Conservation (phyloP, 2,888 invertebrate species). For the Chydorus sphaericus region DNA sequence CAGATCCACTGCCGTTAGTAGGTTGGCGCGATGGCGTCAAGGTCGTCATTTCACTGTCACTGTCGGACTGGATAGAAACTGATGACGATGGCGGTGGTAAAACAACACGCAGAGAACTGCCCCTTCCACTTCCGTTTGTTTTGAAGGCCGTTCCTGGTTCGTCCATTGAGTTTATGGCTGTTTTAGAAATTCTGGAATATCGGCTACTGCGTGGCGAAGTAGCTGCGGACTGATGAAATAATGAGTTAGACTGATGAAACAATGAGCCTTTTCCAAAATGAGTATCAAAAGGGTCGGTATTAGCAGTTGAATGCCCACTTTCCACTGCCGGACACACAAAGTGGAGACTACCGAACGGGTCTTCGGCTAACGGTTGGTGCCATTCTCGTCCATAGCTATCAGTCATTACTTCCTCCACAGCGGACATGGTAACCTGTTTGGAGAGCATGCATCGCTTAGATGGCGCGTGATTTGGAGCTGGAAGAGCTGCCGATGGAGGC, state of each 20-base stretch:
- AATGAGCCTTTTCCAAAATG: slow-evolving; percentile 21
- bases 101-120: slow-evolving; percentile 52
- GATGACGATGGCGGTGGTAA: no score
- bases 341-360: slow-evolving; percentile 18
- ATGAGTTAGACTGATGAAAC: slow-evolving; percentile 16
- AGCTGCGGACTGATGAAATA: neutral
- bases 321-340: slow-evolving; percentile 15
- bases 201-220: neutral
- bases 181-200: neutral
- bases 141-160: slow-evolving; percentile 21
- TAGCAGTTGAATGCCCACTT: no score
- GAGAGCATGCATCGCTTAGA: no score
- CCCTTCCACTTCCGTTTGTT: slow-evolving; percentile 22
- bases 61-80: slow-evolving; percentile 1
- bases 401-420: slow-evolving; percentile 12
- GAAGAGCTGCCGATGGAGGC: slow-evolving; percentile 17
- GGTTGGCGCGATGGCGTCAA: no score
- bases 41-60: slow-evolving; percentile 2
- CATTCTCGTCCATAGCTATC: neutral
- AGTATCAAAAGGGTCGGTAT: slow-evolving; percentile 44
- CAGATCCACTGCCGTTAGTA: neutral
- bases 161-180: slow-evolving; percentile 9
- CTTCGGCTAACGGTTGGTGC: slow-evolving; percentile 26
- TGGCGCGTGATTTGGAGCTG: no score
- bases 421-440: slow-evolving; percentile 25